Conservation (phyloP, 2,113 vertebrate species). For the Mirza zaza region DNA sequence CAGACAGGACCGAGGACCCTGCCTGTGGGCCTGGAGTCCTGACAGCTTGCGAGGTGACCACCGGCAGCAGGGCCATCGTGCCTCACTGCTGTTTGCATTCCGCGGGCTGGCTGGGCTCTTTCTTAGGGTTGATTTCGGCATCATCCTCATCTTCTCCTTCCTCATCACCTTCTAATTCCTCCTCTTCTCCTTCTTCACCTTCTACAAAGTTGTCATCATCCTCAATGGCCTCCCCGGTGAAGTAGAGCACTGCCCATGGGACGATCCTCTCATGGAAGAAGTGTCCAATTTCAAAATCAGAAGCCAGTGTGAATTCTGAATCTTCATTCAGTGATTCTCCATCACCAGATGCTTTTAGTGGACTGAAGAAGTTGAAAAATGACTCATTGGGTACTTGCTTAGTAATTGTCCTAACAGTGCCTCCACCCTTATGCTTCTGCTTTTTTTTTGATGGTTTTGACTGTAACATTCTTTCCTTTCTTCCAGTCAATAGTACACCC, state of each 20-base stretch:
- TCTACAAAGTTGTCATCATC: conserved; percentile 98
- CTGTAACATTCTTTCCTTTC: conserved; percentile 97
- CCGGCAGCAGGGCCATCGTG: not conserved
- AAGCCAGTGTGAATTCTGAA: conserved; percentile 93
- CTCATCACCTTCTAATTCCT: too few relatives aligned
- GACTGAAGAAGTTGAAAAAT: conserved; percentile 99
- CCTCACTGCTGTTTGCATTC: conserved; percentile 99
- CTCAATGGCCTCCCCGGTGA: conserved; percentile 97
- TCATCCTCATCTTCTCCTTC: too few relatives aligned
- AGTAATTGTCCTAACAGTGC: conserved; percentile 95
- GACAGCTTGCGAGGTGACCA: not conserved
- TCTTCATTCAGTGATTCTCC: too few relatives aligned
- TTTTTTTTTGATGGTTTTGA: conserved; percentile 99
- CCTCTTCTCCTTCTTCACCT: too few relatives aligned
- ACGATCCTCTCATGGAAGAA: conserved; percentile 98
- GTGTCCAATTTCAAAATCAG: conserved; percentile 98
- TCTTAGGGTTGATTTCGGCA: too few relatives aligned
- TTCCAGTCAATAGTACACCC: conserved; percentile 98
- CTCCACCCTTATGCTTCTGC: conserved; percentile 98
- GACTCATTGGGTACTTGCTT: conserved; percentile 97
- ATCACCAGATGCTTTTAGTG: too few relatives aligned
- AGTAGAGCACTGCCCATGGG: conserved; percentile 96
- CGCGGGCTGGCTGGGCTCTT: conserved; percentile 93
- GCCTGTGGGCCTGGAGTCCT: conserved; percentile 81
- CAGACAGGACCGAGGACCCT: conserved; percentile 81